A percentile compares a stretch with the other conserved stretches of the same genome.
Conservation (phyloP, 2,888 invertebrate species). For the Mechanitis messenoides region DNA sequence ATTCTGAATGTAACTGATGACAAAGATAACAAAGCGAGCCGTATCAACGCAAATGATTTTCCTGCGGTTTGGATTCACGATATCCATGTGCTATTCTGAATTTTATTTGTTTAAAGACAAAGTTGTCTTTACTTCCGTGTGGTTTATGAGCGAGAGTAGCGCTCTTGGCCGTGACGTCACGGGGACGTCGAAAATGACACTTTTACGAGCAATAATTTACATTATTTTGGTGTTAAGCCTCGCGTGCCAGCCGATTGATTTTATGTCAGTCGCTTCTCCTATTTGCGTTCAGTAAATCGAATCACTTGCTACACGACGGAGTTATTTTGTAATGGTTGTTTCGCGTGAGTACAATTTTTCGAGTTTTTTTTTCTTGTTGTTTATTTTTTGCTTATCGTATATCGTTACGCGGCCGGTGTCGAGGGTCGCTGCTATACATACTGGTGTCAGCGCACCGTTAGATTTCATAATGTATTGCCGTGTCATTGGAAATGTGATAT, state of each 20-base stretch:
- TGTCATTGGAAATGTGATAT: conserved; percentile 13
- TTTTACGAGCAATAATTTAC: conserved; percentile 76
- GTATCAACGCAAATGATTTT: conserved; percentile 56
- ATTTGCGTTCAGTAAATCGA: conserved; percentile 71
- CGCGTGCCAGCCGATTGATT: conserved; percentile 75
- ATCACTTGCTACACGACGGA: conserved; percentile 67
- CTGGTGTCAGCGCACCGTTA: conserved; percentile 19
- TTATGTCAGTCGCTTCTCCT: conserved; percentile 71
- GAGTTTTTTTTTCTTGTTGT: conserved; percentile 23
- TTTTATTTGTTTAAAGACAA: conserved; percentile 34
- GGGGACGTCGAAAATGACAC: conserved; percentile 73
- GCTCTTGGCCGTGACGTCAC: conserved; percentile 60
- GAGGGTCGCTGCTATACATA: conserved; percentile 10
- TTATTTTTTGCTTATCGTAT: conserved; percentile 38
- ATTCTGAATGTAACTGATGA: conserved; percentile 54
- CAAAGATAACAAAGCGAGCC: conserved; percentile 61
- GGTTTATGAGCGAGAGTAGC: conserved; percentile 17
- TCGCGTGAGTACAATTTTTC: conserved; percentile 55
- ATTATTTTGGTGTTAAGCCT: conserved; percentile 72
- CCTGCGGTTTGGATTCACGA: conserved; percentile 39
- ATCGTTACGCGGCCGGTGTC: conserved; percentile 25
- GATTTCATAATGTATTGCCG: conserved; percentile 18
- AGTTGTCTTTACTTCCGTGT: conserved; percentile 37
- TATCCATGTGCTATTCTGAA: conserved; percentile 34
- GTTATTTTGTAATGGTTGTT: conserved; percentile 69